Percentiles rank a stretch among this genome's conserved stretches.
Conservation (phyloP, 2,888 invertebrate genomes). For the Eremobia ochroleuca region DNA sequence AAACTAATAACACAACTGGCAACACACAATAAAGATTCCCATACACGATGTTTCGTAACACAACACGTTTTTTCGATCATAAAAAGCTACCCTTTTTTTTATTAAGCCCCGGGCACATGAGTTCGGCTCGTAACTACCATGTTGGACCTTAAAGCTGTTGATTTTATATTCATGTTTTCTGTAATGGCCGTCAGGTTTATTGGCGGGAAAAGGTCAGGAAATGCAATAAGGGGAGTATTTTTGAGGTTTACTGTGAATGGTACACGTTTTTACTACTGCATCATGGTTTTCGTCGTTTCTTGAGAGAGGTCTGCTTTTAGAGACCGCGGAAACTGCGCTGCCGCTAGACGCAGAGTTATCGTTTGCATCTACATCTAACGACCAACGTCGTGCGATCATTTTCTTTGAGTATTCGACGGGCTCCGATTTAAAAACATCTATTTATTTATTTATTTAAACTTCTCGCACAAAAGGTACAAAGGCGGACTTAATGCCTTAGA, state of each 20-base stretch:
- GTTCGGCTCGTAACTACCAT: slow-evolving; percentile 36
- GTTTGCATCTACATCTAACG: no score
- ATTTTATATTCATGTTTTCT: slow-evolving; percentile 49
- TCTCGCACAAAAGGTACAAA: no score
- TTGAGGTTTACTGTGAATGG: slow-evolving; percentile 1
- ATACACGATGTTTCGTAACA: slow-evolving; percentile 37
- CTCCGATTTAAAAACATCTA: no score
- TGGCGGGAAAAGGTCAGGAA: slow-evolving; percentile 20
- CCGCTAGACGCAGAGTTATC: no score
- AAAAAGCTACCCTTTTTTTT: slow-evolving; percentile 53
- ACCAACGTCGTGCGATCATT: no score
- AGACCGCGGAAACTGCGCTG: no score
- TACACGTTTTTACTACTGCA: slow-evolving; percentile 14
- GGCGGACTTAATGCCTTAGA: no score
- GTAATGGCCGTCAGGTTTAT: slow-evolving; percentile 26
- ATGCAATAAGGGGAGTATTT: not conserved
- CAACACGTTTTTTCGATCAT: slow-evolving; percentile 34
- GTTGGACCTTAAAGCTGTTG: slow-evolving; percentile 34
- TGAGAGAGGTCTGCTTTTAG: not conserved
- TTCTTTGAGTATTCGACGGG: no score
- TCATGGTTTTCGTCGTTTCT: not conserved
- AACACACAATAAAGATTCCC: slow-evolving; percentile 38
- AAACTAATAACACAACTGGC: slow-evolving; percentile 38
- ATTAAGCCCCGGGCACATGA: slow-evolving; percentile 44
- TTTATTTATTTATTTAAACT: no score